These are phyloP conservation scores for Stichopus chloronotus DNA, from an alignment of 35 echinoderm and acorn worm species.

Conservation along the genomic window DNA sequence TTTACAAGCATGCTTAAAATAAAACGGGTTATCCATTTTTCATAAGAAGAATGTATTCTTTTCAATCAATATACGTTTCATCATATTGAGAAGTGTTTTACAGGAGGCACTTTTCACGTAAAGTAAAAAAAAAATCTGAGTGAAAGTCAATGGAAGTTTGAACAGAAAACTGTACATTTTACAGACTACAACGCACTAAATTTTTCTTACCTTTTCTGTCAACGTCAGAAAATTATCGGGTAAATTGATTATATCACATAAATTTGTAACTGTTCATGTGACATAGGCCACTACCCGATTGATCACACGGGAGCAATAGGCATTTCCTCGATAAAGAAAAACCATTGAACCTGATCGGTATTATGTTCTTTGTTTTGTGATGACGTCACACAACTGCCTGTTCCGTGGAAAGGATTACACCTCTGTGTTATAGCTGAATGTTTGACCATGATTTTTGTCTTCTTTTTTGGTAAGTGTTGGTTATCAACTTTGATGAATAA, in stretches of 20 bases:
- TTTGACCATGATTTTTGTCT: conserved; percentile 16
- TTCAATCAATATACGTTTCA: conserved; percentile 7
- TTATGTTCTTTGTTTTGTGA: conserved; percentile 6
- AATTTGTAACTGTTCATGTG: not conserved
- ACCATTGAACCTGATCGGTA: not conserved
- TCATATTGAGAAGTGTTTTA: not conserved
- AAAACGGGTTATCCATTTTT: not conserved
- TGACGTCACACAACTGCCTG: not conserved
- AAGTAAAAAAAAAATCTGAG: conserved; percentile 6
- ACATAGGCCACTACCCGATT: not conserved
- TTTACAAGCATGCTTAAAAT: not conserved
- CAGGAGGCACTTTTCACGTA: conserved; percentile 20
- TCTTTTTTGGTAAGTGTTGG: not conserved
- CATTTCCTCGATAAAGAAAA: not conserved
- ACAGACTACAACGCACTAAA: not conserved
- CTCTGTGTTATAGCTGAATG: not conserved
- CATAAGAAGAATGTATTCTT: not conserved
- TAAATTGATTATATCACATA: conserved; percentile 22
- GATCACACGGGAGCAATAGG: not conserved
- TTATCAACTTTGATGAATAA: not conserved
- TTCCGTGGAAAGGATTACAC: not conserved
- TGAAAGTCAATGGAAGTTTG: conserved; percentile 23
- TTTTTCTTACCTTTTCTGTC: not conserved
- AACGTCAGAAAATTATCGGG: conserved; percentile 16
- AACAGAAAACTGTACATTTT: not conserved